Base-by-base conservation (phyloP, 2,888 invertebrate genomes). In the Drosophila tanythrix region DNA sequence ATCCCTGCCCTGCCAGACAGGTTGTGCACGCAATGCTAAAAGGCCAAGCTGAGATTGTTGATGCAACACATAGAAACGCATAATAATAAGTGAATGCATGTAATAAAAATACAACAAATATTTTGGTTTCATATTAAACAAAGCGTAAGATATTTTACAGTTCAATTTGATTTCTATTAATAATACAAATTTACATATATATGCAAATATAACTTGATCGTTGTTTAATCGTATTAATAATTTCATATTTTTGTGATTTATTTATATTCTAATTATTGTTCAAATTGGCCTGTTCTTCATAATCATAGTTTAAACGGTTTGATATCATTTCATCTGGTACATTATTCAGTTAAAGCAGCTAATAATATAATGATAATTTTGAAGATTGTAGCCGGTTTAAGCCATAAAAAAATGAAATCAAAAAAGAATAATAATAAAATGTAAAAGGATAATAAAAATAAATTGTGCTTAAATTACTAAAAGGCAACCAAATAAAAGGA, bases 361-460 rank as follows among this genome's bases (percentile, higher is more conserved):
- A 2, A 18, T 1, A 18, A 36, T 36, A 18, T 36, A 36, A 3
- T 7, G 7, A 18, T 36, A 18, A 36, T 36, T 13, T 21, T 21
- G 3, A 27, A 27, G 25, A 15, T 21, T 53, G 11, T 2, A 10
- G 35, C 15, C 6, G 25, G 7, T 2, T 48, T 1, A 48, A 10
- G 18, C 8, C 27, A 27, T 48, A 25, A 46, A 35, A 50, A 48
- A 21, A 43, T 46, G 13, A 46, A 7, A 21, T 46, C 3, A 15
- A 25, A 46, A 50, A 11, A 13, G 25, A 0, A 21, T 1, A 21
- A 7, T 6, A 27, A 46, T 6, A 18, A 35, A 52, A 15, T 52
- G 31, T 57, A 60, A 63, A 15, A 33, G 50, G 15, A 46, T 15
- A 46, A 25, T 46, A 46, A 46, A 25, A 46, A 46, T 46, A 25